A percentile compares a stretch with the other conserved stretches of the same genome.
Conservation (phyloP, 2,888 invertebrate species). For the Tuta absoluta region DNA sequence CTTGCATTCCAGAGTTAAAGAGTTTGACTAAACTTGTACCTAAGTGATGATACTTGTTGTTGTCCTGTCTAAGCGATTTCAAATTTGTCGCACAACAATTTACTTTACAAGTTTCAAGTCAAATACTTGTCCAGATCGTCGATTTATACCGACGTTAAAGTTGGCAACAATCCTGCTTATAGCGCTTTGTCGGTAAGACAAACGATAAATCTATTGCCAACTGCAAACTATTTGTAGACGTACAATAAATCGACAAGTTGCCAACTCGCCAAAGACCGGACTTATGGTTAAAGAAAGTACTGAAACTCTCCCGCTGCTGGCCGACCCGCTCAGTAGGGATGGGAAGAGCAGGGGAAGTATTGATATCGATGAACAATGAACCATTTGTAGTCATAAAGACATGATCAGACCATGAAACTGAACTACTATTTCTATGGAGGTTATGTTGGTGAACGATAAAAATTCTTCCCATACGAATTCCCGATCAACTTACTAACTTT, state of each 20-base stretch:
- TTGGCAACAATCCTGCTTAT: constrained; percentile 49
- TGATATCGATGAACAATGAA: background rate
- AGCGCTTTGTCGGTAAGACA: constrained; percentile 61
- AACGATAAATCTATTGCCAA: constrained; percentile 62
- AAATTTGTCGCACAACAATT: constrained; percentile 21
- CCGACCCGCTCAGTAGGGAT: constrained; percentile 47
- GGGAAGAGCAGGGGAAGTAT: constrained; percentile 27
- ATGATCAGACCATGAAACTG: too few species aligned
- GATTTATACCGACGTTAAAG: constrained; percentile 33
- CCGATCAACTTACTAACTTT: too few species aligned
- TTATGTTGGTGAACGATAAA: too few species aligned
- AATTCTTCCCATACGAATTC: too few species aligned
- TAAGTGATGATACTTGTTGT: too few species aligned
- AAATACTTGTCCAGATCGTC: constrained; percentile 34
- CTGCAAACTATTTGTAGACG: constrained; percentile 42
- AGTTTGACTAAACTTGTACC: too few species aligned
- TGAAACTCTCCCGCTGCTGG: constrained; percentile 52
- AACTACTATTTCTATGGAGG: too few species aligned
- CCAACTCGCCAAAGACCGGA: constrained; percentile 73
- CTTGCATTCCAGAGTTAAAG: too few species aligned
- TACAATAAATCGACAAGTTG: constrained; percentile 75
- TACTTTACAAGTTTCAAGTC: constrained; percentile 40
- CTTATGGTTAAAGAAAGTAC: constrained; percentile 79
- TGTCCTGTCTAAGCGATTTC: too few species aligned
- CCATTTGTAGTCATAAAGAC: too few species aligned